Conservation (phyloP, 1,140 invertebrate genomes). For the Drosophila melanogaster region Release_6_plus_ISO1_MT NT_037436.4:18511501-18512000, state of each 20-base stretch:
- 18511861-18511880: slow-evolving; percentile 39
- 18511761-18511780: slow-evolving; percentile 42
- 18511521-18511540: slow-evolving; percentile 58
- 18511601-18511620: slow-evolving; percentile 21
- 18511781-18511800: slow-evolving; percentile 39
- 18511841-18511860: slow-evolving; percentile 56
- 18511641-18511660: slow-evolving; percentile 23
- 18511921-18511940: too few species aligned
- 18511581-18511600: slow-evolving; percentile 35
- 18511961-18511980: too few species aligned
- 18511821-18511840: slow-evolving; percentile 17
- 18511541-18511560: slow-evolving; percentile 5
- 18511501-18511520: slow-evolving; percentile 21
- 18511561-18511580: slow-evolving; percentile 16
- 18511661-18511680: slow-evolving; percentile 71
- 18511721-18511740: slow-evolving; percentile 59
- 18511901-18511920: slow-evolving; percentile 10
- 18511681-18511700: slow-evolving; percentile 69
- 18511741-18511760: slow-evolving; percentile 36
- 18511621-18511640: slow-evolving; percentile 50
- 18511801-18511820: slow-evolving; percentile 40
- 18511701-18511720: slow-evolving; percentile 74
- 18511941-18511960: too few species aligned
- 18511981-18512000: too few species aligned
- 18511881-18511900: neutral